phyloP scores from a whole-genome alignment of 2,888 invertebrate genomes.

The Drosophila lutescens region DNA sequence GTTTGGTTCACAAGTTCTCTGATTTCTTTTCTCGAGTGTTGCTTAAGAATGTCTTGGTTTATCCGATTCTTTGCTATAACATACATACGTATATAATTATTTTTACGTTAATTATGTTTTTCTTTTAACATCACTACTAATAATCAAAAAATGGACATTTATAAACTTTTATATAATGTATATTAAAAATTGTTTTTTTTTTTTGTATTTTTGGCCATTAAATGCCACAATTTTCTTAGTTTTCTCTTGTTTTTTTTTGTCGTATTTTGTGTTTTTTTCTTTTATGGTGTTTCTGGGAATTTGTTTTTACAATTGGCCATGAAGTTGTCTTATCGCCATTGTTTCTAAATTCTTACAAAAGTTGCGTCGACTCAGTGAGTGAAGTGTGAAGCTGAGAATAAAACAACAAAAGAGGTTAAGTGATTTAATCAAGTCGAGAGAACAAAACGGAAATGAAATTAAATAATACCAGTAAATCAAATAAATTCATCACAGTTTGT shows the following conservation, averaged over 20 bases:
- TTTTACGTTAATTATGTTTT: slow-evolving; percentile 60
- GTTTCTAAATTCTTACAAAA: slow-evolving; percentile 48
- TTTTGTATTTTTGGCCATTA: slow-evolving; percentile 37
- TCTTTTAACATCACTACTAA: slow-evolving; percentile 79
- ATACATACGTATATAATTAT: slow-evolving; percentile 68
- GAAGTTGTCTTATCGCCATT: slow-evolving; percentile 53
- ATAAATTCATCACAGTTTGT: slow-evolving; percentile 73
- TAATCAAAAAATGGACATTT: slow-evolving; percentile 83
- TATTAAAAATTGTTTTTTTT: slow-evolving; percentile 64
- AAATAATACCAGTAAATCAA: slow-evolving; percentile 54
- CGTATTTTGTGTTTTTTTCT: slow-evolving; percentile 31
- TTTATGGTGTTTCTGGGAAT: slow-evolving; percentile 25
- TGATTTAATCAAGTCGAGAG: slow-evolving; percentile 18
- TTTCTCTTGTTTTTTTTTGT: slow-evolving; percentile 28
- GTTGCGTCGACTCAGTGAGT: slow-evolving; percentile 5
- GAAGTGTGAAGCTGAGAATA: slow-evolving; percentile 18
- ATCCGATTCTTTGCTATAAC: slow-evolving; percentile 55
- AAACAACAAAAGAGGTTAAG: not conserved
- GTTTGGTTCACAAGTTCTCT: slow-evolving; percentile 18
- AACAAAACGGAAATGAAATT: slow-evolving; percentile 12
- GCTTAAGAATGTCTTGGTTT: slow-evolving; percentile 25
- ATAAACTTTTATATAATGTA: slow-evolving; percentile 77
- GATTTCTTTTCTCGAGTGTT: slow-evolving; percentile 5
- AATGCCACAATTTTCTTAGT: slow-evolving; percentile 37
- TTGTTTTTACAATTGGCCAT: slow-evolving; percentile 61